A percentile compares a stretch with the other conserved stretches of the same genome.
phyloP scores from a whole-genome alignment of 2,113 vertebrate species.

The Brachionichthys hirsutus region DNA sequence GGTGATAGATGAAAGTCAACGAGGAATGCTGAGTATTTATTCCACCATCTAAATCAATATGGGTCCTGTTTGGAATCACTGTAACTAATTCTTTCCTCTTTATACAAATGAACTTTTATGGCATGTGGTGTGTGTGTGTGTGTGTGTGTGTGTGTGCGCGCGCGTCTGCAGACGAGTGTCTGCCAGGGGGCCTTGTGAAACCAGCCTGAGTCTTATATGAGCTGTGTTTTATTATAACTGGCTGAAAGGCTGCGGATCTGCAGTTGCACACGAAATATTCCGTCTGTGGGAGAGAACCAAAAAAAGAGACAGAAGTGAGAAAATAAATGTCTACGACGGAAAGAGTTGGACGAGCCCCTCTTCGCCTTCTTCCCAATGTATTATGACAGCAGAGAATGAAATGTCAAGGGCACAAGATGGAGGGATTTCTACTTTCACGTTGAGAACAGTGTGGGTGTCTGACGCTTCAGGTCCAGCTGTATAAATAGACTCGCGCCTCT shows the following conservation, averaged over 20 bases:
- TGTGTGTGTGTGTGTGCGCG: conserved; percentile 28
- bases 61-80: conserved; percentile 27
- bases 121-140: conserved; percentile 6
- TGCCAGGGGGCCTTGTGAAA: conserved; percentile 62
- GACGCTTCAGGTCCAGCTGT: conserved; percentile 48
- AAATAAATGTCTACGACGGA: conserved; percentile 50
- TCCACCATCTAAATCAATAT: conserved; percentile 20
- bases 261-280: conserved; percentile 63
- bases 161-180: conserved; percentile 4
- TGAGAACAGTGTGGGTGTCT: conserved; percentile 3
- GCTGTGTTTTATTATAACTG: conserved; percentile 71
- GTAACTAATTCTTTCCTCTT: conserved; percentile 3
- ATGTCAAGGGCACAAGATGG: conserved; percentile 37
- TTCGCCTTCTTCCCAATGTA: conserved; percentile 34
- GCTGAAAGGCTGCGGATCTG: conserved; percentile 61
- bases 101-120: conserved; percentile 7
- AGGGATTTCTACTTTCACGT: conserved; percentile 34
- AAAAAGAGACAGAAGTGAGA: conserved; percentile 23
- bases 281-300: conserved; percentile 35
- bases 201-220: conserved; percentile 52
- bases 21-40: conserved; percentile 32
- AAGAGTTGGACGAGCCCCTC: conserved; percentile 23
- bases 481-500: conserved; percentile 45
- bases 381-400: conserved; percentile 51
- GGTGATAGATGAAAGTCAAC: conserved; percentile 40